Evolutionary conservation across 1,140 invertebrate genomes (phyloP).

Genomic region (Psix sp.): DNA sequence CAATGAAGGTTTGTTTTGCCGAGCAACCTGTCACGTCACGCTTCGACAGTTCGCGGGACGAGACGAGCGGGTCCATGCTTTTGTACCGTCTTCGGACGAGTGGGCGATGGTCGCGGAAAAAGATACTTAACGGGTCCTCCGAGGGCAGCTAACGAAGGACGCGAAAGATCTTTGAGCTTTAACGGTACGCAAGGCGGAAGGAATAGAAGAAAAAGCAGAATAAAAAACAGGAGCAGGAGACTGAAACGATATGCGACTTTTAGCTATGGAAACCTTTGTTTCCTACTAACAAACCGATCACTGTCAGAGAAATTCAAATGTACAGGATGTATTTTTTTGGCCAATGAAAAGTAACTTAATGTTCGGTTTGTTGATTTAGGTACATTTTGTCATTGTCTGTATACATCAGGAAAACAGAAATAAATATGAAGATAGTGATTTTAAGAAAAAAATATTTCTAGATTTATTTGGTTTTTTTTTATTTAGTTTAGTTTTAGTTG

Average conservation of each 20-base stretch:
- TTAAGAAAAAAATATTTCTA: no score
- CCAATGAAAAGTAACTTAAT: no score
- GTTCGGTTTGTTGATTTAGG: no score
- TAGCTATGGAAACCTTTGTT: no score
- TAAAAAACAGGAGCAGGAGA: conserved; percentile 2
- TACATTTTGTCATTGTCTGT: no score
- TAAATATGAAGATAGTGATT: no score
- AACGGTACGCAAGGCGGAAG: conserved; percentile 43
- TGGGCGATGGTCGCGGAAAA: conserved; percentile 47
- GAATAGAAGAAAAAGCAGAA: conserved; percentile 13
- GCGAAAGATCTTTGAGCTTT: conserved; percentile 34
- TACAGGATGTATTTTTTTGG: no score
- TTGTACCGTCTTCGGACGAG: conserved; percentile 40
- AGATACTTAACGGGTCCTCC: conserved; percentile 30
- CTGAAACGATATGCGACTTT: background rate
- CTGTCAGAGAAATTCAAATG: no score
- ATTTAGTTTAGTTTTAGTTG: no score
- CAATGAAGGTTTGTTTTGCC: conserved; percentile 40
- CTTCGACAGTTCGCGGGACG: conserved; percentile 28
- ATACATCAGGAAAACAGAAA: no score
- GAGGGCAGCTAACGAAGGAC: conserved; percentile 45
- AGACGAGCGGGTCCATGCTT: conserved; percentile 14
- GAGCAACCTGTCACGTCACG: conserved; percentile 42
- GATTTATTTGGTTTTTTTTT: no score
- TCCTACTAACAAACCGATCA: no score